Evolutionary conservation across 2,888 invertebrate genomes (phyloP).

Genomic region (Hypselothyrea guttata): DNA sequence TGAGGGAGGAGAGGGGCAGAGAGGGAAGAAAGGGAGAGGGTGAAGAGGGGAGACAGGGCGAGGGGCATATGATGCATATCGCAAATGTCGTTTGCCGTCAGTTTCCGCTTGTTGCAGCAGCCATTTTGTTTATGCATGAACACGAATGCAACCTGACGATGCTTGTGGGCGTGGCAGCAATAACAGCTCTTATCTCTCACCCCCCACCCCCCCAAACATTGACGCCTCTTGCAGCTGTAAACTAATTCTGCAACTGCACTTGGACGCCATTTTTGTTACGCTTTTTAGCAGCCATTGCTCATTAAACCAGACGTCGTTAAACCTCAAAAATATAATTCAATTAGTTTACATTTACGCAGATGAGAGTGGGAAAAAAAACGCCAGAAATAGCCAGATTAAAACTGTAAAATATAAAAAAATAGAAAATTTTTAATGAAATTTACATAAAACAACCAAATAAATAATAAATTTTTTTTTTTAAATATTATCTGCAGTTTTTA

Average conservation of each 20-base stretch:
- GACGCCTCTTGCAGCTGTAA: slow-evolving; percentile 17
- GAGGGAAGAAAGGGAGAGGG: background rate
- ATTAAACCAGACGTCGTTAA: too few relatives aligned
- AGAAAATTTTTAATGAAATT: too few relatives aligned
- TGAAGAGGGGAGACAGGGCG: slow-evolving; percentile 3
- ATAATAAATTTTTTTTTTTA: too few relatives aligned
- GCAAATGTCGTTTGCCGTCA: slow-evolving; percentile 77
- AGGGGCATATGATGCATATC: slow-evolving; percentile 74
- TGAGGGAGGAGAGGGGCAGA: background rate
- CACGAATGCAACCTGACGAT: slow-evolving; percentile 63
- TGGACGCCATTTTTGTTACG: slow-evolving; percentile 61
- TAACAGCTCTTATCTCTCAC: slow-evolving; percentile 17
- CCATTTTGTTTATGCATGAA: slow-evolving; percentile 77
- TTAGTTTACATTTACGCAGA: too few relatives aligned
- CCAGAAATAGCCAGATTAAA: too few relatives aligned
- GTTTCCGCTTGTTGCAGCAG: slow-evolving; percentile 77
- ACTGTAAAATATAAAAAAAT: too few relatives aligned
- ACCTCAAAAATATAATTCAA: too few relatives aligned
- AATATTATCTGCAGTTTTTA: too few relatives aligned
- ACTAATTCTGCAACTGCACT: slow-evolving; percentile 59
- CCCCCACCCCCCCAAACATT: background rate
- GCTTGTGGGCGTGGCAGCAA: slow-evolving; percentile 27
- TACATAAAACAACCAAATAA: too few relatives aligned
- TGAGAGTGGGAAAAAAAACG: too few relatives aligned
- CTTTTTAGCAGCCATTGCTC: slow-evolving; percentile 31